Percentiles rank a stretch among this genome's conserved stretches.
phyloP scores from a whole-genome alignment of 2,113 vertebrate species.

The Alectura lathami region DNA sequence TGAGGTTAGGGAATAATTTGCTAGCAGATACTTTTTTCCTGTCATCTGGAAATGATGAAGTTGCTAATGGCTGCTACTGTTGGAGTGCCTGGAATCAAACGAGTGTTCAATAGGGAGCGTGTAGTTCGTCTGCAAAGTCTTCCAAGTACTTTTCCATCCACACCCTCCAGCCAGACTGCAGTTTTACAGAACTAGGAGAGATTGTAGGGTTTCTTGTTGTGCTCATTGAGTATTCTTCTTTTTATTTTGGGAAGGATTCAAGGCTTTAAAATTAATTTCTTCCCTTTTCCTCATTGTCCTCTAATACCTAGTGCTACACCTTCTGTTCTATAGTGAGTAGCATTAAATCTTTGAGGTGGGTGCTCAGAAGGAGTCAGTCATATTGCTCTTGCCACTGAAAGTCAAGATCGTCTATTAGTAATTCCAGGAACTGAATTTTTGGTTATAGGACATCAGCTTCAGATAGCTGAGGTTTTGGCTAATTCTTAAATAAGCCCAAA shows the following conservation, averaged over 20 bases:
- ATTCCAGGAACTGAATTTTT: constrained; percentile 8
- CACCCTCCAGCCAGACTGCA: neutral
- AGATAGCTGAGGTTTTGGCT: constrained; percentile 17
- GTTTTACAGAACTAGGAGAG: neutral
- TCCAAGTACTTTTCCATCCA: constrained; percentile 25
- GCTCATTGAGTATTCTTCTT: neutral
- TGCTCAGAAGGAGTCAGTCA: neutral
- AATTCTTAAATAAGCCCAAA: neutral
- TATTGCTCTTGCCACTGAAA: neutral
- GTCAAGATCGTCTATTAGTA: neutral
- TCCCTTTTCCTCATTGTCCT: neutral
- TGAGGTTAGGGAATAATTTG: neutral
- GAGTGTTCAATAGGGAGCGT: neutral
- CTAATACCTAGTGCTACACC: neutral
- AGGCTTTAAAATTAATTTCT: neutral
- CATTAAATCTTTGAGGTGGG: neutral
- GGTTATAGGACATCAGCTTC: neutral
- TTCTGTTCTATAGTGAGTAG: neutral
- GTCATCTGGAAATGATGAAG: constrained; percentile 16
- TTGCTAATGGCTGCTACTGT: constrained; percentile 8
- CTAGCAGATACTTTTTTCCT: constrained; percentile 1
- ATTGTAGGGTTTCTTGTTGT: constrained; percentile 12
- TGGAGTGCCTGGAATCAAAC: constrained; percentile 2
- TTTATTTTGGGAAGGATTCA: neutral
- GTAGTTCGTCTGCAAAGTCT: neutral